Evolutionary conservation across 2,888 invertebrate genomes (phyloP).

Genomic region (Aphrophora alni): DNA sequence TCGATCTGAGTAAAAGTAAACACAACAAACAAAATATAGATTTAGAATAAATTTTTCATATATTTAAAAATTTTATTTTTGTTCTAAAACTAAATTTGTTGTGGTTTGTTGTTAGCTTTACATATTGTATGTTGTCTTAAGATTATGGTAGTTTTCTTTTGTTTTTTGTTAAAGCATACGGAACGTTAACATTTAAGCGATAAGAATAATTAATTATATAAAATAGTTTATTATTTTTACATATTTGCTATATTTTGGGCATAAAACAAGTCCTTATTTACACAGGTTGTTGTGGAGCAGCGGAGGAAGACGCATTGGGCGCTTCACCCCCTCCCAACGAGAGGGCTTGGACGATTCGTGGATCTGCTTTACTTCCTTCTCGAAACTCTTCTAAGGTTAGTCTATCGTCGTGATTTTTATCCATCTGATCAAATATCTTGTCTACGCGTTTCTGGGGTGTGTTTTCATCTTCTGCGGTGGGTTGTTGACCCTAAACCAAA

Average conservation of each 20-base stretch:
- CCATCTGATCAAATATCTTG: constrained; percentile 99
- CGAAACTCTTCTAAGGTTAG: constrained; percentile 95
- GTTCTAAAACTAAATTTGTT: no score
- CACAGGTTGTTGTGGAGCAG: neutral
- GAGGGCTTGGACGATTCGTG: constrained; percentile 95
- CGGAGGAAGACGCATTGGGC: neutral
- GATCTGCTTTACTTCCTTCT: constrained; percentile 98
- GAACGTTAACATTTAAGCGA: neutral
- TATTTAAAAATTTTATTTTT: no score
- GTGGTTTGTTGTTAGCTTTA: no score
- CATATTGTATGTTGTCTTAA: no score
- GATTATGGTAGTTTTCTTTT: no score
- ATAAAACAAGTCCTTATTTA: constrained; percentile 1
- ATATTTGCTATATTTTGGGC: neutral
- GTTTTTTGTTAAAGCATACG: neutral
- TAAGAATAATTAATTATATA: neutral
- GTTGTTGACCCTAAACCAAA: constrained; percentile 78
- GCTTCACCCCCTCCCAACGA: constrained; percentile 69
- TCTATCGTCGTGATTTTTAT: constrained; percentile 97
- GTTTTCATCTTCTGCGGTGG: constrained; percentile 87
- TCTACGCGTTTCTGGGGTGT: constrained; percentile 96
- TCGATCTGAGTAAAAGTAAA: no score
- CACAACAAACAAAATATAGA: no score
- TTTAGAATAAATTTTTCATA: no score
- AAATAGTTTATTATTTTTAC: neutral